These are phyloP conservation scores for Cydia strobilella DNA, from an alignment of 1,140 invertebrate genomes.

Conservation along the genomic window DNA sequence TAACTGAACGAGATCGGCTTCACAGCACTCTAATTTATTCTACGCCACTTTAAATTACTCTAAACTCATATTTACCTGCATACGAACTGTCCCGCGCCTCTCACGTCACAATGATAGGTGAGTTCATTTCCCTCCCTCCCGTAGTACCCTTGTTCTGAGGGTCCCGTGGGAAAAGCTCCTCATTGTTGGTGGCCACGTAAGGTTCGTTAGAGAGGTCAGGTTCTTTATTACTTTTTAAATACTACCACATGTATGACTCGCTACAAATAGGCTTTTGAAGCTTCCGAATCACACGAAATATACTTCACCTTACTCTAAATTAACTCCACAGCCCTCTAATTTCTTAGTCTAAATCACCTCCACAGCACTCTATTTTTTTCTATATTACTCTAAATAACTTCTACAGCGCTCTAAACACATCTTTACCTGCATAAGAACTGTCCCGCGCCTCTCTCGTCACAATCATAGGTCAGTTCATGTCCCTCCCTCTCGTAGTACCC, in stretches of 20 bases:
- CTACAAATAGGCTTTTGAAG: too few species aligned
- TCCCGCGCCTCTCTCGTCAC: slow-evolving; percentile 89
- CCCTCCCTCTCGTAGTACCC: slow-evolving; percentile 98
- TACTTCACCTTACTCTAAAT: too few species aligned
- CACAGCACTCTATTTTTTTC: too few species aligned
- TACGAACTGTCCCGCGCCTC: slow-evolving; percentile 88
- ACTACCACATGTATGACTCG: too few species aligned
- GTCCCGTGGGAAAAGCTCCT: slow-evolving; percentile 95
- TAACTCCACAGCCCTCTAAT: too few species aligned
- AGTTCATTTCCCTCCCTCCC: slow-evolving; percentile 95
- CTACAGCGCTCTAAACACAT: too few species aligned
- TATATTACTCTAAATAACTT: too few species aligned
- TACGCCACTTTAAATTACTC: too few species aligned
- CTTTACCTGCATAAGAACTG: slow-evolving; percentile 84
- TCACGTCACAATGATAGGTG: slow-evolving; percentile 91
- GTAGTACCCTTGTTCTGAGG: slow-evolving; percentile 98
- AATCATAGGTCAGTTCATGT: slow-evolving; percentile 90
- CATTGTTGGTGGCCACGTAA: slow-evolving; percentile 89
- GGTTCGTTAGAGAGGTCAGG: slow-evolving; percentile 91
- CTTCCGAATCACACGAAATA: too few species aligned
- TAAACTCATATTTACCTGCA: slow-evolving; percentile 68
- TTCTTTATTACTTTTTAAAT: slow-evolving; percentile 78
- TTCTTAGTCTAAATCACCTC: too few species aligned
- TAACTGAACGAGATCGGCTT: too few species aligned
- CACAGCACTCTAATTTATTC: too few species aligned